Base-by-base conservation (phyloP, 2,888 invertebrate genomes). In the Dasypolia templi region DNA sequence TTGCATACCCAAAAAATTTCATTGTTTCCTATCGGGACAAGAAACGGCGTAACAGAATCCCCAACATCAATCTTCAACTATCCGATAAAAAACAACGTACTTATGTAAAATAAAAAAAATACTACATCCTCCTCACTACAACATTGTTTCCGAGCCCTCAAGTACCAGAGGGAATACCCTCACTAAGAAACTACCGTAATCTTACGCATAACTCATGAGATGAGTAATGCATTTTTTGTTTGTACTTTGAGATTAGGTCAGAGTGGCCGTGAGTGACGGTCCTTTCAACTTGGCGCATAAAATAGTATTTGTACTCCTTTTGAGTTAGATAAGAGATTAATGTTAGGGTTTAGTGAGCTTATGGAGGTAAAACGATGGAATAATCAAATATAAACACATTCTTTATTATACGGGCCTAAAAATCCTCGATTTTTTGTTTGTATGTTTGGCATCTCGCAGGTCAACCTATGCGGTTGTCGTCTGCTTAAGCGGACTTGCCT, bases 161-260 rank as follows among this genome's bases (percentile, higher is more conserved):
- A 7, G 17, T 12, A n/a, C 26, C 39, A 1, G 26, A 68, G 55
- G 77, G 44, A 32, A 46, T 44, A 46, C 53, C 65, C 63, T 53
- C 77, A 39, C 53, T 29, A 51, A 19, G 29, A 29, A 32, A 58
- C 49, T 51, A 19, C 49, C 19, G 42, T 78, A 29, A 75, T 51
- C 56, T 35, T n/a, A 58, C 70, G 49, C 56, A 78, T 70, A 51
- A 22, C 26, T 11, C 29, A n/a, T 14, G 78, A 17, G 67, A 49
- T 74, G 68, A 58, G 32, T 75, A 78, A 78, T 69, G 42, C 3
- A 12, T 77, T 77, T 61, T 29, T 66, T 39, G 26, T 53, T 73
- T 73, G 17, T 56, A 14, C 26, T 55, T 22, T 77, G 26, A 69
- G 56, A 78, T 75, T 14, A 70, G 19, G 42, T 69, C 9, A 3